Base-by-base conservation (phyloP, 2,797 vertebrate species). In the Simalia tracyae region DNA sequence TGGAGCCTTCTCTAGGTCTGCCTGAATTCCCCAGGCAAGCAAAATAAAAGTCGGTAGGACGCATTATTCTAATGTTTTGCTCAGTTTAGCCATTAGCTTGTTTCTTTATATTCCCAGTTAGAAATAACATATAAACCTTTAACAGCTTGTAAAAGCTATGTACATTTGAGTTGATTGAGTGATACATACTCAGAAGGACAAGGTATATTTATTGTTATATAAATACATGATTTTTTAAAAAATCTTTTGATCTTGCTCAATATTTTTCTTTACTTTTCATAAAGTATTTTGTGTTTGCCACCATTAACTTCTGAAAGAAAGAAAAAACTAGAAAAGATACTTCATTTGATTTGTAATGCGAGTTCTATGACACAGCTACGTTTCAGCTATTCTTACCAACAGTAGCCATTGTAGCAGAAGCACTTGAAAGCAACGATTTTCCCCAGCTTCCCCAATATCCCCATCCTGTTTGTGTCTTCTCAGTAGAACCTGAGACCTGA, bases 381-480 rank as follows among this genome's bases (percentile, higher is more conserved):
- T 64, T 61, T 88, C 56, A 86, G 61, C 86, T 89, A 22, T 66
- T 95, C 99, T 98, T 97, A 99, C 99, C 99, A 95, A 99, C 99
- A 90, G 98, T 99, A 84, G 98, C 98, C 93, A 99, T 98, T 0
- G 99, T 99, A 88, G 99, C 98, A 86, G 99, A 98, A 1, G 99
- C 99, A 66, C 98, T 98, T 86, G 99, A 98, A 56, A 99, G 95
- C 76, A 99, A 96, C 76, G 99, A 98, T 96, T 99, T 99, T 15
- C 99, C 99, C 99, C 99, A 99, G 96, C 97, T 99, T 85, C 99
- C 99, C 99, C 99, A 99, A 94, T 98, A 98, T 0, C 98, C 98
- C 99, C 99, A 99, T 56, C 98, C 98, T 2, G 97, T 98, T 92
- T 98, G 98, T 91, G 98, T 94, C 46, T 92, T 95, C 93, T 98